A percentile compares a stretch with the other conserved stretches of the same genome.
Evolutionary conservation across 2,797 vertebrate genomes (phyloP).

Genomic region (Odontamblyopus lacepedii): DNA sequence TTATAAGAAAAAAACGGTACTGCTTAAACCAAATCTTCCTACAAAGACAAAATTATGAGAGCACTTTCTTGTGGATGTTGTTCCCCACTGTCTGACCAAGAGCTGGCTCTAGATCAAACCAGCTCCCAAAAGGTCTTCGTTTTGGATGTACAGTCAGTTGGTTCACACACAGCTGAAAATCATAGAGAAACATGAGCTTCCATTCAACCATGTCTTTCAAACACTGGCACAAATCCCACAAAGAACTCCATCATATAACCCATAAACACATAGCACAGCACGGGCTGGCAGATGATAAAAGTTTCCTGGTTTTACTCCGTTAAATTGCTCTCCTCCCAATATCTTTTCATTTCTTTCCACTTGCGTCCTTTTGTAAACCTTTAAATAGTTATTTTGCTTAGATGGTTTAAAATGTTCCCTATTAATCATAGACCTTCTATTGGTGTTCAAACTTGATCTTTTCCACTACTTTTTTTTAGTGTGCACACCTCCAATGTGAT

Average conservation of each 20-base stretch:
- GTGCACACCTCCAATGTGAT: background rate
- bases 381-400: conserved; percentile 4
- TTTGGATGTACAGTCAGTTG: conserved; percentile 36
- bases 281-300: conserved; percentile 66
- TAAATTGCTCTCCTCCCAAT: background rate
- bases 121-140: conserved; percentile 14
- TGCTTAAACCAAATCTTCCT: background rate
- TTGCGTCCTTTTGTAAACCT: background rate
- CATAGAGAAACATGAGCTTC: conserved; percentile 33
- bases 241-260: conserved; percentile 37
- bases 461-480: background rate
- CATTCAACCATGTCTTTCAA: conserved; percentile 35
- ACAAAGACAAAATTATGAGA: background rate
- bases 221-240: conserved; percentile 40
- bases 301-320: conserved; percentile 23
- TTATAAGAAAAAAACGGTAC: background rate
- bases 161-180: conserved; percentile 39
- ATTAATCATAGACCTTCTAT: conserved; percentile 5
- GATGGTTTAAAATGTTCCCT: background rate
- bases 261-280: conserved; percentile 44
- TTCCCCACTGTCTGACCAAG: background rate
- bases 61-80: background rate
- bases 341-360: conserved; percentile 5
- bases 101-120: conserved; percentile 11
- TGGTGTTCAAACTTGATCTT: background rate